phyloP scores from a whole-genome alignment of 2,113 vertebrate genomes.

The Phyllopteryx taeniolatus region DNA sequence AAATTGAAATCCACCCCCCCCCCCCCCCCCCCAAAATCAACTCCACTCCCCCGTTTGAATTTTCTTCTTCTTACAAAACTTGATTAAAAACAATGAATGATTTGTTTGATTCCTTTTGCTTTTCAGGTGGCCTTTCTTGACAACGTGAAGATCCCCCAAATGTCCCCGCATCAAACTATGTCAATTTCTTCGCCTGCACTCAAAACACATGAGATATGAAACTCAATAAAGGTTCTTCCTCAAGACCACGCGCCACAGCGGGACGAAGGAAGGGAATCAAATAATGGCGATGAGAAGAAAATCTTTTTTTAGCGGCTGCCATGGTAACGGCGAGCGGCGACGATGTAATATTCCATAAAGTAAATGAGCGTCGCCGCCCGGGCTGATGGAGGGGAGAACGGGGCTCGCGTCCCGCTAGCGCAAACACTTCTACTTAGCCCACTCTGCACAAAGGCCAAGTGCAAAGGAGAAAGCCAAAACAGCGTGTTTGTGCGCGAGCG shows the following conservation, averaged over 20 bases:
- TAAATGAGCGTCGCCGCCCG: constrained; percentile 70
- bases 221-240: constrained; percentile 68
- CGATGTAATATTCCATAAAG: constrained; percentile 74
- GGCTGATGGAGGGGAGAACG: constrained; percentile 61
- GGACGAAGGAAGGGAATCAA: constrained; percentile 39
- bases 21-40: too few relatives aligned
- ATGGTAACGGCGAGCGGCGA: constrained; percentile 70
- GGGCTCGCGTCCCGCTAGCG: constrained; percentile 44
- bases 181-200: constrained; percentile 54
- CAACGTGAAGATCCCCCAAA: neutral
- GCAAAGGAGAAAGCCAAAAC: constrained; percentile 34
- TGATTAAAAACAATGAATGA: too few relatives aligned
- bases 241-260: constrained; percentile 1
- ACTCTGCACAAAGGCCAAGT: constrained; percentile 56
- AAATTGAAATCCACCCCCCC: too few relatives aligned
- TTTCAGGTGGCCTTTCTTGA: neutral
- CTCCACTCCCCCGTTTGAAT: neutral
- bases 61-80: neutral
- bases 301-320: constrained; percentile 76
- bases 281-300: constrained; percentile 66
- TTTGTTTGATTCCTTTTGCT: neutral
- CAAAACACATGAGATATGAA: constrained; percentile 66
- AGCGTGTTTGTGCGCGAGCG: constrained; percentile 16
- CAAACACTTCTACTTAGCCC: constrained; percentile 53
- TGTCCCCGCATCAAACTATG: constrained; percentile 49